A percentile compares a stretch with the other conserved stretches of the same genome.
These are phyloP conservation scores for Theonella swinhoei DNA, from an alignment of 37 sponge, comb jelly and placozoan species.

Conservation along the genomic window DNA sequence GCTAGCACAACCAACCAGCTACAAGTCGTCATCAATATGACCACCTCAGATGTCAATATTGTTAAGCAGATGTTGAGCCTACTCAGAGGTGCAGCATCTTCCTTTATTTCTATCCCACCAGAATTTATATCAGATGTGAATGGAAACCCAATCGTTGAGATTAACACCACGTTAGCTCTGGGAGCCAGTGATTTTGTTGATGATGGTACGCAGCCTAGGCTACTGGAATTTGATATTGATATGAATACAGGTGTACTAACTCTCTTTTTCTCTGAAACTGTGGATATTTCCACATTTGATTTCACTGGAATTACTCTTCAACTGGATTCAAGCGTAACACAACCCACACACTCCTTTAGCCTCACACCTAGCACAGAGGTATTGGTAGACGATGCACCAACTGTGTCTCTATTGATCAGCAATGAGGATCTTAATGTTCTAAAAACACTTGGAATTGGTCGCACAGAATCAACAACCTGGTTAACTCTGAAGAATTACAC, in stretches of 20 bases:
- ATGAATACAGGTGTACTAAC: constrained; percentile 75
- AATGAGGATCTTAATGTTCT: constrained; percentile 81
- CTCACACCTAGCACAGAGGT: constrained; percentile 49
- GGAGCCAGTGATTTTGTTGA: constrained; percentile 55
- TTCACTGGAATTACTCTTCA: constrained; percentile 78
- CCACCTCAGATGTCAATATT: constrained; percentile 73
- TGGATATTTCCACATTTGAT: constrained; percentile 63
- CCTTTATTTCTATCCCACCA: constrained; percentile 48
- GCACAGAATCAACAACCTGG: constrained; percentile 45
- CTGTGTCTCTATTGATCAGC: constrained; percentile 45
- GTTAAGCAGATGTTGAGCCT: constrained; percentile 71
- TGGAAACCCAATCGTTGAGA: constrained; percentile 58
- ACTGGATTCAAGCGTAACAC: constrained; percentile 19
- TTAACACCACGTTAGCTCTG: constrained; percentile 41
- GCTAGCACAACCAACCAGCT: constrained; percentile 51
- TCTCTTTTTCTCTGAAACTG: constrained; percentile 90
- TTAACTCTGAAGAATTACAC: constrained; percentile 52
- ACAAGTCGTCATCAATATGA: constrained; percentile 52
- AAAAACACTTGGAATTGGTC: constrained; percentile 66
- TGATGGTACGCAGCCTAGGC: constrained; percentile 62
- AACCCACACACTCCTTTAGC: constrained; percentile 2
- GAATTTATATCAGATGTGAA: constrained; percentile 70
- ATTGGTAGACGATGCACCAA: constrained; percentile 29
- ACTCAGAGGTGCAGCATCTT: constrained; percentile 39
- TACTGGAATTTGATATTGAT: constrained; percentile 72